A percentile compares a stretch with the other conserved stretches of the same genome.
Evolutionary conservation across 1,140 invertebrate genomes (phyloP).

Genomic region (Probaryconus sp.): DNA sequence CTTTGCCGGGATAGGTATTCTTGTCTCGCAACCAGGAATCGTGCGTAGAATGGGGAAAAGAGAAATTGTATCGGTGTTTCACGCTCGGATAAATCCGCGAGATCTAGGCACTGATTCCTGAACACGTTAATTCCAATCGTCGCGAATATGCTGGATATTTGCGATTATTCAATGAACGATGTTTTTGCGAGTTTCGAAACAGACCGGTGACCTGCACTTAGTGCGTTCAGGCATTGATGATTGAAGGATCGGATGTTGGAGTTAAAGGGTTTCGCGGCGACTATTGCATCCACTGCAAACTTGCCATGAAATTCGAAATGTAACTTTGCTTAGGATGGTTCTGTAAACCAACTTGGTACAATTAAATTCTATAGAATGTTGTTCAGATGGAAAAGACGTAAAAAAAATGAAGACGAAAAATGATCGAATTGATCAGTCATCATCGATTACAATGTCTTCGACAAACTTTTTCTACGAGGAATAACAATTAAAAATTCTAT

Average conservation of each 20-base stretch:
- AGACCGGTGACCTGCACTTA: constrained; percentile 17
- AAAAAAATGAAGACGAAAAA: too few relatives aligned
- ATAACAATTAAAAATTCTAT: too few relatives aligned
- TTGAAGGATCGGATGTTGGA: constrained; percentile 46
- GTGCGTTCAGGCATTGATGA: constrained; percentile 50
- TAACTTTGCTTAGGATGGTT: too few relatives aligned
- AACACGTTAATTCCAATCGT: constrained; percentile 34
- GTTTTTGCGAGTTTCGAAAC: constrained; percentile 29
- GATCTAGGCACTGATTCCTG: constrained; percentile 37
- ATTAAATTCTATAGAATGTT: too few relatives aligned
- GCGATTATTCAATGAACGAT: constrained; percentile 40
- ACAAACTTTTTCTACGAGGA: too few relatives aligned
- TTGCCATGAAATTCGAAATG: too few relatives aligned
- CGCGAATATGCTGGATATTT: constrained; percentile 37
- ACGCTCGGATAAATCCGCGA: constrained; percentile 43
- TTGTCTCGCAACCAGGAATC: constrained; percentile 7
- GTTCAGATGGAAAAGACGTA: too few relatives aligned
- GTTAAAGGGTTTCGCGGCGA: constrained; percentile 42
- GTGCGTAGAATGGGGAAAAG: constrained; percentile 3
- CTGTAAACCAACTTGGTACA: too few relatives aligned
- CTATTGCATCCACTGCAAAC: constrained; percentile 15
- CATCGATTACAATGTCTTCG: too few relatives aligned
- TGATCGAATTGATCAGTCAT: too few relatives aligned
- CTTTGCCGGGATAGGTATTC: background rate
- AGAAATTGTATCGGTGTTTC: constrained; percentile 45